Conservation (phyloP, 2,797 vertebrate species). For the Micropoecilia bifurca region DNA sequence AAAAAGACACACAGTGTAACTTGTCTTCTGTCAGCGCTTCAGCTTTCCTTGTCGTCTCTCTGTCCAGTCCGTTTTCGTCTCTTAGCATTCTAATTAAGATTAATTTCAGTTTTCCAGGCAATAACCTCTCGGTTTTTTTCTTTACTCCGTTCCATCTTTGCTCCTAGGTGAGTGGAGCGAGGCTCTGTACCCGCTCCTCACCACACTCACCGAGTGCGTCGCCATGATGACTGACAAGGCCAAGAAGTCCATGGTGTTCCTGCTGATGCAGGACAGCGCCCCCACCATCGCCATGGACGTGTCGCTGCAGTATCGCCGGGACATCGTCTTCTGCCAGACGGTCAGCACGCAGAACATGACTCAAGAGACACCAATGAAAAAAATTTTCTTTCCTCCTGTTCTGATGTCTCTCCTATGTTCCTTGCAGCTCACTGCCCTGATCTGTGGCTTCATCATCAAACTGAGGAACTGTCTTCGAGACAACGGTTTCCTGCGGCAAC, state of each 20-base stretch:
- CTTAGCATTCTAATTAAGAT: not conserved
- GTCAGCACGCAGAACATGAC: slow-evolving; percentile 70
- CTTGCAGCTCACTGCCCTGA: slow-evolving; percentile 91
- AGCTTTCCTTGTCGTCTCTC: slow-evolving; percentile 34
- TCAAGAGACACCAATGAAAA: not conserved
- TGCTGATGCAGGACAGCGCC: slow-evolving; percentile 97
- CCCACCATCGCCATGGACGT: slow-evolving; percentile 93
- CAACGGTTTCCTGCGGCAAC: slow-evolving; percentile 93
- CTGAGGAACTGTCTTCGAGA: slow-evolving; percentile 95
- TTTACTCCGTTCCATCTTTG: not conserved
- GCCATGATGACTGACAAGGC: slow-evolving; percentile 98
- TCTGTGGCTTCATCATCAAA: slow-evolving; percentile 96
- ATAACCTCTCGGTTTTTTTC: not conserved
- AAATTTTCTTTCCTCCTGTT: not conserved
- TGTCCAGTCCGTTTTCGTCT: slow-evolving; percentile 21
- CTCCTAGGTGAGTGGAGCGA: slow-evolving; percentile 95
- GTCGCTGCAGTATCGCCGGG: slow-evolving; percentile 94
- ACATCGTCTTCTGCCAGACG: slow-evolving; percentile 98
- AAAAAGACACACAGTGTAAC: not conserved
- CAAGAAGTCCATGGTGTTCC: slow-evolving; percentile 96
- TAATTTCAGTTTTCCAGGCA: not conserved
- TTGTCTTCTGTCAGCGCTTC: slow-evolving; percentile 14
- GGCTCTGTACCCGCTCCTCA: slow-evolving; percentile 94
- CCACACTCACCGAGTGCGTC: slow-evolving; percentile 93
- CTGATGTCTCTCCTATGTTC: slow-evolving; percentile 8